Evolutionary conservation across 2,113 vertebrate genomes (phyloP), one percentile per base, ranked within the genome.

Genomic region (Daboia siamensis): DNA sequence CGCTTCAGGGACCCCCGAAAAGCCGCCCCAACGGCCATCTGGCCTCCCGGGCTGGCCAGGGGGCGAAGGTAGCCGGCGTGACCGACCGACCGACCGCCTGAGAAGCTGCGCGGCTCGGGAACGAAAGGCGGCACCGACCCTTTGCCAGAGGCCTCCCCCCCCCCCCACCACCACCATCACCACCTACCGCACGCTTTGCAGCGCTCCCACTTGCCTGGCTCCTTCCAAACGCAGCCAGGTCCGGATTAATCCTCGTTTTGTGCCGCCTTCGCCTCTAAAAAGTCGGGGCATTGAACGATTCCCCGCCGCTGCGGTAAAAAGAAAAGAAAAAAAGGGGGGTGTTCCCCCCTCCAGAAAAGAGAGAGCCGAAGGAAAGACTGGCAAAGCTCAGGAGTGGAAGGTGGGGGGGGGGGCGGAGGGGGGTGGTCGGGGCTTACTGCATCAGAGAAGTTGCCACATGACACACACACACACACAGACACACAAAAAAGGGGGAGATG

Each of bases 231-330:
- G 96, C 96, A 96, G 97, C 97, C 96, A 95, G 96, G 97, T 26
- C 97, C 98, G 97, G 97, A 95, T 97, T 98, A 98, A 98, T 98
- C 98, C 98, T 97, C 97, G 97, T 98, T 98, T 97, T 98, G 98
- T 98, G 97, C 97, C 96, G 96, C 94, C 97, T 97, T 95, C 69
- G 96, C 96, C 92, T 95, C 98, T 97, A 97, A 96, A 97, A 96
- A 98, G 97, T 97, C 97, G 97, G 97, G 97, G 97, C 96, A 96
- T 95, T 95, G 96, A 97, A 98, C 96, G 98, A 98, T 97, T 97
- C 97, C 97, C 96, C 95, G 97, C 96, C 97, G 97, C 97, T 96
- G 97, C 97, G 97, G 96, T 94, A 95, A 94, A 96, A 39, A 39
- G 39, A 39, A 39, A 39, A n/a, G n/a, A n/a, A n/a, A 96, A 93